Percentiles rank a stretch among this genome's conserved stretches.
These are phyloP conservation scores for Dione vanillae DNA, from an alignment of 2,888 invertebrate species.

Conservation along the genomic window DNA sequence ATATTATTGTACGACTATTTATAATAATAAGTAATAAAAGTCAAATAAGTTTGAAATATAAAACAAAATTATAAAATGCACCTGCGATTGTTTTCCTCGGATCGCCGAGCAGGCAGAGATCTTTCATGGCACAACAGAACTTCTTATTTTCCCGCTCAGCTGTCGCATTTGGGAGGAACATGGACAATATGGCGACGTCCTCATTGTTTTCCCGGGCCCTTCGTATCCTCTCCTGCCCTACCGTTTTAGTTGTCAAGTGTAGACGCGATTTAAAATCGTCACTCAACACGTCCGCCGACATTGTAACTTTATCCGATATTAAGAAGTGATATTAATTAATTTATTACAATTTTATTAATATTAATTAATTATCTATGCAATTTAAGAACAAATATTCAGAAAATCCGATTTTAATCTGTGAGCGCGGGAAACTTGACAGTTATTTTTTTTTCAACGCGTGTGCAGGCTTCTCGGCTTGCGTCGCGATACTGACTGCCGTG, in stretches of 20 bases:
- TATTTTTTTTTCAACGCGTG: conserved; percentile 52
- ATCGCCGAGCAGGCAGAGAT: conserved; percentile 91
- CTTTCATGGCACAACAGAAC: conserved; percentile 91
- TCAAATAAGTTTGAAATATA: background rate
- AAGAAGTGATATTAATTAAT: background rate
- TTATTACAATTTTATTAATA: background rate
- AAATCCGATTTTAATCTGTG: conserved; percentile 26
- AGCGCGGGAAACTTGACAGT: conserved; percentile 50
- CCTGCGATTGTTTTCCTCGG: conserved; percentile 91
- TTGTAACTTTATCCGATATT: conserved; percentile 57
- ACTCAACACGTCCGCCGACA: conserved; percentile 91
- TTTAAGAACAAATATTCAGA: background rate
- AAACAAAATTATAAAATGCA: conserved; percentile 59
- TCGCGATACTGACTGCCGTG: conserved; percentile 67
- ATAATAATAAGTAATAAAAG: background rate
- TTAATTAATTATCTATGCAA: background rate
- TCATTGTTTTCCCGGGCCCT: conserved; percentile 92
- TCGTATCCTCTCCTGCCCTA: conserved; percentile 92
- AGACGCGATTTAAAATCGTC: conserved; percentile 90
- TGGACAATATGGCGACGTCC: conserved; percentile 93
- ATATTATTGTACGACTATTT: background rate
- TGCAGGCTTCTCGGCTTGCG: conserved; percentile 77
- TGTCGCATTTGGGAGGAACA: conserved; percentile 89
- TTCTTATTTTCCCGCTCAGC: conserved; percentile 87
- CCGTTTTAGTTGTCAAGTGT: conserved; percentile 90